phyloP scores from a whole-genome alignment of 2,888 invertebrate genomes.

The Pelosia muscerda region DNA sequence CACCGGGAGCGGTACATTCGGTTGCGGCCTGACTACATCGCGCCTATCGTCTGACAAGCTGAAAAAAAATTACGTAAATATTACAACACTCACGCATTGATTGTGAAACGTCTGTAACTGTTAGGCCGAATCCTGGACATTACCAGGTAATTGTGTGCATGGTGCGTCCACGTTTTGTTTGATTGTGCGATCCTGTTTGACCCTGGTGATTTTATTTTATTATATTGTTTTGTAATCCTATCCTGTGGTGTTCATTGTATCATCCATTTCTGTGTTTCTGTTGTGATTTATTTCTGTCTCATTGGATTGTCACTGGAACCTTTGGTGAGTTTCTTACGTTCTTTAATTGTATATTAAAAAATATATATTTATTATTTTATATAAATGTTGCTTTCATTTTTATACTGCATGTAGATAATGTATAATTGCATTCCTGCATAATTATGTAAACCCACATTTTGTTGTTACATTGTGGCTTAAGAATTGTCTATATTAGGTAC shows the following conservation, averaged over 20 bases:
- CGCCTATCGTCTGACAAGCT: conserved; percentile 74
- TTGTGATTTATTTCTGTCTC: conserved; percentile 73
- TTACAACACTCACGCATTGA: conserved; percentile 83
- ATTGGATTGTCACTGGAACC: conserved; percentile 80
- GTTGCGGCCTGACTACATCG: conserved; percentile 62
- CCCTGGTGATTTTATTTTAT: conserved; percentile 81
- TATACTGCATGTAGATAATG: conserved; percentile 3
- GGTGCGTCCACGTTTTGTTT: conserved; percentile 67
- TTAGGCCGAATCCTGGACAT: conserved; percentile 56
- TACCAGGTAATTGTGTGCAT: conserved; percentile 56
- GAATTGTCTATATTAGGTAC: neutral
- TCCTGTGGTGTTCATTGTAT: conserved; percentile 72
- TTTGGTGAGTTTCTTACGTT: conserved; percentile 69
- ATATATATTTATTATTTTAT: conserved; percentile 12
- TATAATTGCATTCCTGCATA: conserved; percentile 2
- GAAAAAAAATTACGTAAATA: conserved; percentile 86
- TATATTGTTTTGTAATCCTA: conserved; percentile 75
- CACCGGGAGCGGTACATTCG: conserved; percentile 75
- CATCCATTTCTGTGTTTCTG: conserved; percentile 73
- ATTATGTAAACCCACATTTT: neutral
- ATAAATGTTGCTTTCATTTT: conserved; percentile 11
- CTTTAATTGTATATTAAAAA: conserved; percentile 11
- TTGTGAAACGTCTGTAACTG: conserved; percentile 76
- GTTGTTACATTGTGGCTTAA: neutral
- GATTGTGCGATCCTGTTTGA: conserved; percentile 77